Evolutionary conservation across 2,113 vertebrate species (phyloP), one percentile per base, ranked within the genome.

Genomic region (Archocentrus centrarchus): DNA sequence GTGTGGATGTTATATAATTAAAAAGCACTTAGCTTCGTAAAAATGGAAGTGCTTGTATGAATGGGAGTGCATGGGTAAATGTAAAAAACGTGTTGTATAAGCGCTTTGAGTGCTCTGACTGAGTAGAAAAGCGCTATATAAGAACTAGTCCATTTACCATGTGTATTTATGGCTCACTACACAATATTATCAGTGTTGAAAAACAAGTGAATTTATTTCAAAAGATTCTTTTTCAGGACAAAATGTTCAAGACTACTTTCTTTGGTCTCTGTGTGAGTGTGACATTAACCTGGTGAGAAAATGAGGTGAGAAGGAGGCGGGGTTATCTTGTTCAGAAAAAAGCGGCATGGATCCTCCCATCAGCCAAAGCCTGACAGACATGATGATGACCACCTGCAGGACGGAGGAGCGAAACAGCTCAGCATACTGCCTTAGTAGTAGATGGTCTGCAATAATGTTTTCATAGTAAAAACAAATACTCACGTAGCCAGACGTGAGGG

Each of bases 271-370:
- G 39, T 55, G 30, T 62, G 61, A 13, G 13, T 58, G 11, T 55
- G 15, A n/a, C 11, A 9, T 84, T 85, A 30, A 98, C 98, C 98
- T 99, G 1, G 98, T 99, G 59, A 99, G 96, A 44, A 98, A 91
- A 84, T 97, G 94, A 0, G 98, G 97, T 0, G 97, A 99, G 95
- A 99, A 99, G 3, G 98, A 99, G 75, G 98, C 97, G 14, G 98
- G 98, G 88, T 99, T 99, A 95, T 99, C 98, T 91, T 99, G 98
- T 88, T 99, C 98, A 1, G 98, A 98, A 89, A 99, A 99, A 79
- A 98, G 97, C 0, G 98, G 98, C 98, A 99, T 98, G 77, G 98
- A 98, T 37, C 98, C 98, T 83, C 97, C 98, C 98, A 99, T 99
- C 79, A 99, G 96, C 97, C 97, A 97, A 85, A 99, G 93, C 58